These are phyloP conservation scores for Guaruba guarouba DNA, from an alignment of 2,113 vertebrate genomes.

Conservation along the genomic window DNA sequence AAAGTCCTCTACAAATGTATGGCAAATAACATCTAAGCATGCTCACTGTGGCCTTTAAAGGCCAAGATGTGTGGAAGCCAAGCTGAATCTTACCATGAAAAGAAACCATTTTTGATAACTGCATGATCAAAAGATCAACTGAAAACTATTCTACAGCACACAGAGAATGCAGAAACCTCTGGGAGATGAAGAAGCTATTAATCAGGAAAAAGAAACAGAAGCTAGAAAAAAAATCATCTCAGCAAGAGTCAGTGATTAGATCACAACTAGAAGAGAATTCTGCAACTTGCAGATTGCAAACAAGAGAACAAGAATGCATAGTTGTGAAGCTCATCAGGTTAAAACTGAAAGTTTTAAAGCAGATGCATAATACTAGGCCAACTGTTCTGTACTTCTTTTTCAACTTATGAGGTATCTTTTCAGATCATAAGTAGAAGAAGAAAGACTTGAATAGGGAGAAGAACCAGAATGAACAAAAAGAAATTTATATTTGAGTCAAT, in stretches of 20 bases:
- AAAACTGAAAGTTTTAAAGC: not conserved
- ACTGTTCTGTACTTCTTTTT: not conserved
- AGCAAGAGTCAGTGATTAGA: not conserved
- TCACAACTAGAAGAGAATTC: not conserved
- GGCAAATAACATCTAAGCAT: not conserved
- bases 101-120: not conserved
- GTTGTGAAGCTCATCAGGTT: not conserved
- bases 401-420: not conserved
- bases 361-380: not conserved
- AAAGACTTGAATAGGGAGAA: not conserved
- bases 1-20: not conserved
- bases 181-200: not conserved
- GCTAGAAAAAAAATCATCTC: not conserved
- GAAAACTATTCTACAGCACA: not conserved
- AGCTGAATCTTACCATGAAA: not conserved
- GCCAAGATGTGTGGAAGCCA: not conserved
- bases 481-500: not conserved
- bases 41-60: not conserved
- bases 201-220: not conserved
- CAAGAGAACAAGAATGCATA: not conserved
- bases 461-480: not conserved
- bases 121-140: not conserved
- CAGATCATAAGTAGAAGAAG: not conserved
- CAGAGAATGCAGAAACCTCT: not conserved
- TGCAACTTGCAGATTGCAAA: not conserved